Percentiles rank a stretch among this genome's conserved stretches.
Conservation (phyloP, 2,888 invertebrate species). For the Tachina fera region DNA sequence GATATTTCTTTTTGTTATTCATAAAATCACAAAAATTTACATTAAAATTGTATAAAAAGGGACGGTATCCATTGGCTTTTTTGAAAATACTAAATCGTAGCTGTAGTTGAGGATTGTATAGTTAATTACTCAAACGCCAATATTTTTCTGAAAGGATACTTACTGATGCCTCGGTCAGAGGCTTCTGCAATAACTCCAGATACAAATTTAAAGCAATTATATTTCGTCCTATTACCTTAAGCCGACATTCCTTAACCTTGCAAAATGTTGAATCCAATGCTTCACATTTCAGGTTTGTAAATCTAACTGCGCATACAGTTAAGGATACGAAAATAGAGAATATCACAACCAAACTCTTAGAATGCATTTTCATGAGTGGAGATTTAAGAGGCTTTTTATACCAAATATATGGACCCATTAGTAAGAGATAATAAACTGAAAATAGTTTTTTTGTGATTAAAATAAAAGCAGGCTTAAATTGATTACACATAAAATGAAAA, state of each 20-base stretch:
- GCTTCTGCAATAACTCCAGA: constrained; percentile 30
- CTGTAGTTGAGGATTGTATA: background rate
- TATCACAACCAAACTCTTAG: background rate
- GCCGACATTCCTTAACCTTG: constrained; percentile 15
- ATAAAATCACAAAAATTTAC: constrained; percentile 48
- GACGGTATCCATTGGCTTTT: constrained; percentile 45
- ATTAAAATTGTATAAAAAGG: constrained; percentile 47
- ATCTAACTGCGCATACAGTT: background rate
- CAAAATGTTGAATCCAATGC: constrained; percentile 45
- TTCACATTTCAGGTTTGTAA: constrained; percentile 55
- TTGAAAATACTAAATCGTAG: constrained; percentile 29
- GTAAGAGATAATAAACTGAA: too few species aligned
- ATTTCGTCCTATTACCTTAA: too few species aligned
- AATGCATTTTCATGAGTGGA: background rate
- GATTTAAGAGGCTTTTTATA: background rate
- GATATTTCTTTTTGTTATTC: background rate
- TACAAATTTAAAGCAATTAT: constrained; percentile 27
- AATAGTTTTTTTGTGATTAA: too few species aligned
- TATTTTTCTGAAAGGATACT: background rate
- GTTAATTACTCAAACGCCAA: background rate
- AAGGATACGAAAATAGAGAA: background rate
- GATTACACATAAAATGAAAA: background rate
- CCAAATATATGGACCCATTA: background rate
- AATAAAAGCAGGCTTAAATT: too few species aligned
- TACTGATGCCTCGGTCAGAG: constrained; percentile 46